These are phyloP conservation scores for Drosophila quadrilineata DNA, from an alignment of 1,140 invertebrate species.

Conservation along the genomic window DNA sequence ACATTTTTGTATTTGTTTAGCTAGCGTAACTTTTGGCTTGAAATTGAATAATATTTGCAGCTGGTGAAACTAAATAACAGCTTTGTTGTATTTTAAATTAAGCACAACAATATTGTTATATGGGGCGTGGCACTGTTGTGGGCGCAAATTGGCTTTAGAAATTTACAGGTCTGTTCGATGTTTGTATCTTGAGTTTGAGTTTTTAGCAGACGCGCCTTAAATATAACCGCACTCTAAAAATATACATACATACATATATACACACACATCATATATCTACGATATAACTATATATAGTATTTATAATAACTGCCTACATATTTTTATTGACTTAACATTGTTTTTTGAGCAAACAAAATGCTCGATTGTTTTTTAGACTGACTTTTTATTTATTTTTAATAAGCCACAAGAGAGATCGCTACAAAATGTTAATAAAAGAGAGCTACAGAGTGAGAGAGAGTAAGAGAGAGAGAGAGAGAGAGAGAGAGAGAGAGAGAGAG, in stretches of 20 bases:
- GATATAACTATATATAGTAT: constrained; percentile 35
- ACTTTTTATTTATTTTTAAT: constrained; percentile 79
- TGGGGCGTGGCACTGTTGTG: constrained; percentile 42
- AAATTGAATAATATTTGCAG: too few relatives aligned
- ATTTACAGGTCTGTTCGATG: constrained; percentile 65
- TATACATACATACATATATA: not conserved
- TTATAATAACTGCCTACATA: constrained; percentile 33
- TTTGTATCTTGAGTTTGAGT: constrained; percentile 9
- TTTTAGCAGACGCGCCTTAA: constrained; percentile 51
- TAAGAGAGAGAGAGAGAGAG: not conserved
- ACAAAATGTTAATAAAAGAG: too few relatives aligned
- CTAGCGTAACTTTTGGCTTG: too few relatives aligned
- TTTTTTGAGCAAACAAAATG: constrained; percentile 70
- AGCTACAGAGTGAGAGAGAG: not conserved
- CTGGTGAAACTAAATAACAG: constrained; percentile 24
- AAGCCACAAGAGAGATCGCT: constrained; percentile 30
- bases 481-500: not conserved
- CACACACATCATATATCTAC: not conserved
- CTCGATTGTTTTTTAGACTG: constrained; percentile 73
- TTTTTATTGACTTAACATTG: constrained; percentile 75
- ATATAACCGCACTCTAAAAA: constrained; percentile 25
- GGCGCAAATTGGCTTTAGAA: constrained; percentile 61
- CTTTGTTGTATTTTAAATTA: constrained; percentile 26
- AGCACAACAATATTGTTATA: constrained; percentile 17
- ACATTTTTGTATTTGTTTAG: constrained; percentile 20